phyloP scores from a whole-genome alignment of 2,797 vertebrate species.

The Parotocinclus haroldoi region DNA sequence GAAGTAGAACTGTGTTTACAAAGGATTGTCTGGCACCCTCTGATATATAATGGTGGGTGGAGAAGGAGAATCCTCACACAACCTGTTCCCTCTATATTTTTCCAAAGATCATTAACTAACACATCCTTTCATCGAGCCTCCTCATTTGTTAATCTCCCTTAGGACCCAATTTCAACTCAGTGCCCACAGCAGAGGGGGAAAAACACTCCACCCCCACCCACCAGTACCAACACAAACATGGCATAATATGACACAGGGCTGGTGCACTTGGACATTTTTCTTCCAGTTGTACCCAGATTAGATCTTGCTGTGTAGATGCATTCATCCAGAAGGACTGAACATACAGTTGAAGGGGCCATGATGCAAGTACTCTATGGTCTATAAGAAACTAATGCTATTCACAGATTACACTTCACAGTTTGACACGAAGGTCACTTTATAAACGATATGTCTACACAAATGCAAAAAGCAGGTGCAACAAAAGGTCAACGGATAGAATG shows the following conservation, averaged over 20 bases:
- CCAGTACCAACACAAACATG: constrained; percentile 3
- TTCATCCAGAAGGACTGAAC: neutral
- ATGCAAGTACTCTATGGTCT: too few relatives aligned
- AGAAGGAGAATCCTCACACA: neutral
- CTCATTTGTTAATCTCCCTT: constrained; percentile 11
- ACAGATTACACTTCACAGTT: too few relatives aligned
- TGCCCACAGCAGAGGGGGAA: constrained; percentile 2
- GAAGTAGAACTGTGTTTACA: constrained; percentile 10
- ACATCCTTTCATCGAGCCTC: constrained; percentile 6
- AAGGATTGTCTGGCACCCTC: constrained; percentile 3
- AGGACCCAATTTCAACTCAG: constrained; percentile 24
- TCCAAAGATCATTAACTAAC: constrained; percentile 14
- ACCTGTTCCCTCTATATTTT: neutral
- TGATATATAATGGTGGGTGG: too few relatives aligned
- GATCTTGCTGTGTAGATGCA: constrained; percentile 13
- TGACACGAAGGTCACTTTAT: too few relatives aligned
- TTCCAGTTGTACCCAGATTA: constrained; percentile 6
- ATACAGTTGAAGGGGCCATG: too few relatives aligned
- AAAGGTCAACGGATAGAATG: too few relatives aligned
- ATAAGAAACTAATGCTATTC: too few relatives aligned
- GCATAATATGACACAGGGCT: neutral
- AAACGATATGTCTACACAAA: too few relatives aligned
- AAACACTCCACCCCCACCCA: neutral
- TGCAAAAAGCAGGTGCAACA: too few relatives aligned
- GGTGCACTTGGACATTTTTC: constrained; percentile 17